These are phyloP conservation scores for Nothocercus nigrocapillus DNA, from an alignment of 2,113 vertebrate species.

Conservation along the genomic window DNA sequence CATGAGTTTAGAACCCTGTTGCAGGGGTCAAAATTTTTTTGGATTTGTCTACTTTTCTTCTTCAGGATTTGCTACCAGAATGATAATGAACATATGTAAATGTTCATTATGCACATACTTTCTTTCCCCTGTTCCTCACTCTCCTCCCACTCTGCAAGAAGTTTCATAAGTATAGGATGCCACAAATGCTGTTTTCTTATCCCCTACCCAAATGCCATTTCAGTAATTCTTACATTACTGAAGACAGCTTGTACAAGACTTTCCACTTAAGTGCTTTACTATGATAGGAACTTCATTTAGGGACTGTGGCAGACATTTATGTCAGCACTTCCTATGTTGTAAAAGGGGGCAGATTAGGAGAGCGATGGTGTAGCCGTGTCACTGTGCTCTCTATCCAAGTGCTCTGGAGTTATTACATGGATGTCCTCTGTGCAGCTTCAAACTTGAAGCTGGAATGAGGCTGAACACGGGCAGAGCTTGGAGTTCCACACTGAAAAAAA, in stretches of 20 bases:
- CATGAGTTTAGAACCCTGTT: neutral
- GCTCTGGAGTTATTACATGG: neutral
- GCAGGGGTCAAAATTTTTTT: neutral
- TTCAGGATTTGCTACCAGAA: neutral
- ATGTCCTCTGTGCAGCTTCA: neutral
- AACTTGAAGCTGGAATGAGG: neutral
- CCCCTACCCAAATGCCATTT: constrained; percentile 15
- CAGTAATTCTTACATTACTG: neutral
- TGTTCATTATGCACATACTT: neutral
- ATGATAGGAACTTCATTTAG: neutral
- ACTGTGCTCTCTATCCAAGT: neutral
- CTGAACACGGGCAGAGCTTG: neutral
- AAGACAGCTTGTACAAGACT: constrained; percentile 7
- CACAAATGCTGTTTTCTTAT: neutral
- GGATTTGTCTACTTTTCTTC: neutral
- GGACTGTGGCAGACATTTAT: neutral
- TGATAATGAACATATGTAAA: neutral
- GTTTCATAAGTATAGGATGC: neutral
- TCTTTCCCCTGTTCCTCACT: neutral
- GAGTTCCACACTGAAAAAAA: neutral
- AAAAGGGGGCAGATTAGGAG: neutral
- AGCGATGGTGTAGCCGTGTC: neutral
- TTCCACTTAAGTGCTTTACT: constrained; percentile 8
- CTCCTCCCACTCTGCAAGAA: neutral
- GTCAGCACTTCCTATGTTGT: neutral